Conservation (phyloP, 1,140 invertebrate genomes). For the Plutomurus gul region DNA sequence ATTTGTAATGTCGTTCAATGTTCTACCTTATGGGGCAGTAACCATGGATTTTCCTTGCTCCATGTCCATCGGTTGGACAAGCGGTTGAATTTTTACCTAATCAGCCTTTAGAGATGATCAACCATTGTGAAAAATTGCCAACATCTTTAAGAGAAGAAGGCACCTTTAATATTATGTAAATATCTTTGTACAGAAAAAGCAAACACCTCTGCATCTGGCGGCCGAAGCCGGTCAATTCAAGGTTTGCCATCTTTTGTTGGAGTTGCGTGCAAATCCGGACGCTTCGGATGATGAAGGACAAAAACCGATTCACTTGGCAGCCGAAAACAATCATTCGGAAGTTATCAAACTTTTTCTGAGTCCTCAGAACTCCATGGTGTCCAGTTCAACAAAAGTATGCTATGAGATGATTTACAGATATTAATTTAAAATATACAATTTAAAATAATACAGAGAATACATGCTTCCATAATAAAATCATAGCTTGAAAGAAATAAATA, state of each 20-base stretch:
- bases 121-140: too few species aligned
- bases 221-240: constrained; percentile 90
- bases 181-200: constrained; percentile 67
- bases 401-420: not conserved
- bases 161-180: not conserved
- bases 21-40: too few species aligned
- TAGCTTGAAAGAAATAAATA: too few species aligned
- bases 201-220: constrained; percentile 84
- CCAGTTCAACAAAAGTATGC: constrained; percentile 82
- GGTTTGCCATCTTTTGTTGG: constrained; percentile 88
- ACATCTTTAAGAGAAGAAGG: not conserved
- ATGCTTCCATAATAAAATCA: not conserved
- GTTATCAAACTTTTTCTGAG: constrained; percentile 97
- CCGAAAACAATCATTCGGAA: constrained; percentile 97
- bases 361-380: constrained; percentile 90
- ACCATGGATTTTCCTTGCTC: too few species aligned
- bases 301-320: constrained; percentile 86
- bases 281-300: constrained; percentile 92
- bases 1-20: too few species aligned
- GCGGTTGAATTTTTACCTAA: too few species aligned
- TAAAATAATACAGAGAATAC: not conserved
- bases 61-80: too few species aligned
- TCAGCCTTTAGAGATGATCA: too few species aligned
- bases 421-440: not conserved
- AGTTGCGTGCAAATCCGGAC: constrained; percentile 94